Evolutionary conservation across 2,888 invertebrate genomes (phyloP).

Genomic region (Andrena trimmerana): DNA sequence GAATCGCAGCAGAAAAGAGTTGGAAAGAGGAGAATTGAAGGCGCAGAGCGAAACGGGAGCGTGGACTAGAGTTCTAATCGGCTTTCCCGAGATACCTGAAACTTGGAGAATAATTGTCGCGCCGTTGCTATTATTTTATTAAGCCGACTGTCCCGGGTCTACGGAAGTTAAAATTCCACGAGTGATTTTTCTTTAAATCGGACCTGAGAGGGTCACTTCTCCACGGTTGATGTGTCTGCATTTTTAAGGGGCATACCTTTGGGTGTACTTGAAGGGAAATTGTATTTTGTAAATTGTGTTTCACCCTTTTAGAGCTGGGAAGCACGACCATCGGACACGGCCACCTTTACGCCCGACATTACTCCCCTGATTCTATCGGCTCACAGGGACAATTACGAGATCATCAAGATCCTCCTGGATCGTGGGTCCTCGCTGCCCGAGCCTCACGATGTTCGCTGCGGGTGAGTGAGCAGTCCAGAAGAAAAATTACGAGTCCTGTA

Average conservation of each 20-base stretch:
- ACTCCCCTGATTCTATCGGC: constrained; percentile 98
- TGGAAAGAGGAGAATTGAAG: constrained; percentile 13
- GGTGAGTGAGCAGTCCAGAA: constrained; percentile 69
- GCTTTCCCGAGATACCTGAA: constrained; percentile 53
- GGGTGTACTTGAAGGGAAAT: not conserved
- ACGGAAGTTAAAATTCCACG: constrained; percentile 8
- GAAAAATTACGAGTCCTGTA: not conserved
- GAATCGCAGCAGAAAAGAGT: not conserved
- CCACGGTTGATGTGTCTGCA: not conserved
- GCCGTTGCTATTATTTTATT: too few relatives aligned
- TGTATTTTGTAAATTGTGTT: constrained; percentile 23
- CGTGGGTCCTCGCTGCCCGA: constrained; percentile 97
- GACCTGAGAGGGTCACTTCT: not conserved
- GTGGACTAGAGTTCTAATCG: constrained; percentile 60
- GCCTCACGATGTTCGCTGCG: constrained; percentile 95
- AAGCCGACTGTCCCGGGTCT: not conserved
- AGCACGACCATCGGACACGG: constrained; percentile 95
- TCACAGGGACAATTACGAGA: constrained; percentile 99
- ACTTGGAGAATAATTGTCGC: constrained; percentile 35
- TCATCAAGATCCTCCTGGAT: constrained; percentile 98
- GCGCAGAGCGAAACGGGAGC: constrained; percentile 39
- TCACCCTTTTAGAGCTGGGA: constrained; percentile 92
- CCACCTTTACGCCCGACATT: constrained; percentile 98
- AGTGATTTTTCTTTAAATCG: not conserved
- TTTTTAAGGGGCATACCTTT: not conserved